Base-by-base conservation (phyloP, 2,888 invertebrate species). In the Lysandra coridon region DNA sequence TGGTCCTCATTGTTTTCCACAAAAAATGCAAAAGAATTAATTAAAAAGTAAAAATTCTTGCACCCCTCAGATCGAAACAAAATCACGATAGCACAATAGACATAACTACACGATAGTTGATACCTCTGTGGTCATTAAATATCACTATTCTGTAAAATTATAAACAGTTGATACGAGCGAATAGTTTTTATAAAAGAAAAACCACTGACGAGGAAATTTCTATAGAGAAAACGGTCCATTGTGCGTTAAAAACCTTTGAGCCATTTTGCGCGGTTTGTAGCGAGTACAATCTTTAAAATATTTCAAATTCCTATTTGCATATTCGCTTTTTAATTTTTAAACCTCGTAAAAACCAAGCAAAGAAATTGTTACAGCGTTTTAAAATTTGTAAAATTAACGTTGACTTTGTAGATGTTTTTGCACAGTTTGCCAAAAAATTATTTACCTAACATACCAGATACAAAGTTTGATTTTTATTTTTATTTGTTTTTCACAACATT, bases 141-240 rank as follows among this genome's bases (percentile, higher is more conserved):
- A 64, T 64, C 2, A 14, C 14, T 5, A 33, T 69, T 17, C 10
- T 69, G 12, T 64, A 12, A 64, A 12, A 64, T 33, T 10, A 69
- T 37, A 69, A 69, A 14, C 30, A 14, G 14, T 53, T 75, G 53
- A 49, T 76, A 57, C 33, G 12, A 76, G 14, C 14, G 30, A 76
- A 30, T 76, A 53, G 53, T 57, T 33, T 76, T 75, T 14, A 57
- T 53, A 76, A 33, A 76, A 44, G 30, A 37, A 76, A 75, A 49
- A 76, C 76, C 53, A 57, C 76, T 53, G 76, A 76, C 53, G 75
- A 75, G 40, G 44, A 49, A 75, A 44, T 57, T 49, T 76, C 53
- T 33, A 44, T 53, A 57, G 33, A 75, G 57, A 57, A 57, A 76
- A 57, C 53, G 14, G 14, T 10, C 30, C 33, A 57, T 76, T 57